Evolutionary conservation across 2,113 vertebrate species (phyloP), one percentile per base, ranked within the genome.

Genomic region (Nematolebias whitei): DNA sequence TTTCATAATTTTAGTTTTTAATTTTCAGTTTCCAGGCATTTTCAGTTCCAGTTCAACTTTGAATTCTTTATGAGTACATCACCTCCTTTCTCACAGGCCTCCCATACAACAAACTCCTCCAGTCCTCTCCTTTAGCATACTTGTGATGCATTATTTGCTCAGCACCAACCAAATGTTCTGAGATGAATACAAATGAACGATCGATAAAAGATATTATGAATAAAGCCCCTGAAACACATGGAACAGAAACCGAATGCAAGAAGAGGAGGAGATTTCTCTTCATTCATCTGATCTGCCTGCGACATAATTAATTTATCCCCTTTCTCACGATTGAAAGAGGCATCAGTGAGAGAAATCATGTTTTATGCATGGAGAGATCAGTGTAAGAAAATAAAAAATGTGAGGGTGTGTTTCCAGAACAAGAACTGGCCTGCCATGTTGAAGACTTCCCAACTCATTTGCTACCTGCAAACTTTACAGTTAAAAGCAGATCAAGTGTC

Each of bases 281-380:
- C 32, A 35, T 64, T 62, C 4, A 38, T 9, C 49, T 79, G 20
- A 58, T 83, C 57, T 77, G 71, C 76, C 68, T 68, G 39, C 13
- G 1, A 55, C 62, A 65, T 85, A 76, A 88, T 89, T 87, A 79
- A 90, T 87, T 80, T 47, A 87, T 84, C 70, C 73, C 18, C 44
- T 63, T 63, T 77, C 53, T 68, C 53, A 23, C 62, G 54, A 85
- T 63, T 65, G 22, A 71, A 51, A 72, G 50, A 79, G 52, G 71
- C 61, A 73, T 57, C 62, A 59, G 62, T 45, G 22, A 68, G 44
- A 68, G 43, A 67, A 45, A 53, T 77, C 24, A 66, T 88, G 70
- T 39, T 85, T 87, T 75, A 91, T 88, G 76, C 61, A 89, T 82
- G 63, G 68, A 44, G 13, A 41, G 74, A 63, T 82, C 71, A 53